Percentiles rank a stretch among this genome's conserved stretches.
These are phyloP conservation scores for Trileptium ribeirensis DNA, from an alignment of 2,888 invertebrate species.

Conservation along the genomic window DNA sequence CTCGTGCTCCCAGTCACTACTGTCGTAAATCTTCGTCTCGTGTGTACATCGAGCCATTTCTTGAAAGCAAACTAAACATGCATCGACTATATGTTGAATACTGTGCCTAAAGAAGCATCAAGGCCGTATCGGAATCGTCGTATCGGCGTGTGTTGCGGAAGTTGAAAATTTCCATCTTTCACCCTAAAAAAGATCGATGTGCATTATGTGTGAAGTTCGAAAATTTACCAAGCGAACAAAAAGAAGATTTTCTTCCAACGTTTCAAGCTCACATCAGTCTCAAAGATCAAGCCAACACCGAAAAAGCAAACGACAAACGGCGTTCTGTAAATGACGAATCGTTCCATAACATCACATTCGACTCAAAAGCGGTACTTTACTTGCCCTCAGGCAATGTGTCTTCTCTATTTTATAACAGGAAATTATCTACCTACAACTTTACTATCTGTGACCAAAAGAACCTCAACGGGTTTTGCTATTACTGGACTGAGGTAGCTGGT, in stretches of 20 bases:
- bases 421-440: constrained; percentile 20
- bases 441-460: constrained; percentile 6
- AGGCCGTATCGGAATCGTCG: background rate
- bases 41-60: background rate
- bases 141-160: no score
- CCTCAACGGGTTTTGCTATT: constrained; percentile 13
- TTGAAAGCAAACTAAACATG: background rate
- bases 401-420: constrained; percentile 8
- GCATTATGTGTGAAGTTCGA: background rate
- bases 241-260: no score
- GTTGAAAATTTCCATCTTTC: no score
- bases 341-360: background rate
- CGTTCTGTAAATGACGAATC: no score
- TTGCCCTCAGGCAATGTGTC: constrained; percentile 1
- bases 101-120: background rate
- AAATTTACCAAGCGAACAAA: no score
- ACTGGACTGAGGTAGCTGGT: constrained; percentile 17
- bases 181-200: constrained; percentile 6
- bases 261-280: no score
- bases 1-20: background rate
- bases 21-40: background rate
- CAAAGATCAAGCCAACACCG: no score
- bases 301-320: no score
- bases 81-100: background rate
- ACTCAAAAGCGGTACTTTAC: constrained; percentile 2